Base-by-base conservation (phyloP, 2,113 vertebrate genomes). In the Phodopus roborovskii region DNA sequence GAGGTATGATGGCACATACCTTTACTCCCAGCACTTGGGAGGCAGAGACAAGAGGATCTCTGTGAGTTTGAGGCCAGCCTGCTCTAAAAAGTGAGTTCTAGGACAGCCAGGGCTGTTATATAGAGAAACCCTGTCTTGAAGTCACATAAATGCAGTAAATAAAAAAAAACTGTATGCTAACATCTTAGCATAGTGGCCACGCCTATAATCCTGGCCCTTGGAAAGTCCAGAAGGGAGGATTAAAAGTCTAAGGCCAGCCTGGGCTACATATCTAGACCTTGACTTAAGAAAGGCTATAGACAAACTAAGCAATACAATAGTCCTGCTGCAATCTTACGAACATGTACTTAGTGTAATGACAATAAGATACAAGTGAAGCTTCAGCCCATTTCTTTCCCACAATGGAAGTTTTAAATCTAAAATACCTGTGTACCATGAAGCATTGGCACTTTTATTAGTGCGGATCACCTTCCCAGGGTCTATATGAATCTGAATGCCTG, bases 331-430 rank as follows among this genome's bases (percentile, higher is more conserved):
- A 50, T 0, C 79, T 13, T 28, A 81, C 50, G 53, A 64, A 71
- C n/a, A 70, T 10, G 28, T 56, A 62, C 53, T 24, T 82, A 28
- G 56, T 60, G 30, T 39, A 42, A 70, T 66, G 17, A 86, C 91
- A 85, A 71, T 16, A 58, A 53, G 56, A 84, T 39, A 73, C 24
- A 83, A 88, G 58, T 2, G 19, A 70, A 0, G 53, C 77, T 92
- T 96, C 82, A n/a, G 45, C 91, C 79, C 85, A 36, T 87, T 92
- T 84, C 66, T 95, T 42, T 79, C 90, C 56, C n/a, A 92, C 9
- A 79, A 73, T 84, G 53, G 33, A 94, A 95, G 77, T 73, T 24
- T 91, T 70, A 74, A 60, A 39, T 87, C 48, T 79, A 66, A 84
- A 91, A 94, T 33, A 53, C 36, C 89, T 84, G 70, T 70, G 30